Conservation (phyloP, 2,888 invertebrate genomes). For the Bombylius major region DNA sequence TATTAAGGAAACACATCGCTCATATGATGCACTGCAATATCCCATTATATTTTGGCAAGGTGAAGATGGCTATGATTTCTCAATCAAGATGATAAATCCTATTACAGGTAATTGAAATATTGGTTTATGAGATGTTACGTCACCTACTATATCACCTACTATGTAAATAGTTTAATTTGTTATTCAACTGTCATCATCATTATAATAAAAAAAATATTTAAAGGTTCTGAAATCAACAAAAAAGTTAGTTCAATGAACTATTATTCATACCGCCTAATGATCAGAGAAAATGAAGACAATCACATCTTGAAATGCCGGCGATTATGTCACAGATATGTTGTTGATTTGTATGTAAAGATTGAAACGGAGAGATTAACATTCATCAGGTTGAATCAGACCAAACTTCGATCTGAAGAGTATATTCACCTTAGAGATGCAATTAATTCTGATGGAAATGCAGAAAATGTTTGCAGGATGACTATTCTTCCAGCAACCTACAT, state of each 20-base stretch:
- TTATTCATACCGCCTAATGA: constrained; percentile 20
- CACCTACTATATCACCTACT: neutral
- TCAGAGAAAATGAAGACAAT: constrained; percentile 15
- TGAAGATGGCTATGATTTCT: constrained; percentile 16
- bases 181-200: fast-evolving
- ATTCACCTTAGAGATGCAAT: too few relatives aligned
- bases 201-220: too few relatives aligned
- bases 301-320: constrained; percentile 13
- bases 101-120: neutral
- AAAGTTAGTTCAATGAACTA: constrained; percentile 14
- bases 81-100: constrained; percentile 6
- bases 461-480: too few relatives aligned
- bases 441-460: neutral
- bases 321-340: constrained; percentile 24
- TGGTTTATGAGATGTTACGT: neutral
- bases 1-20: constrained; percentile 20
- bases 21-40: constrained; percentile 22
- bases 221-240: neutral
- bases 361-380: too few relatives aligned
- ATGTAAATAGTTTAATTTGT: too few relatives aligned
- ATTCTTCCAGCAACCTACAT: constrained; percentile 13
- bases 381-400: neutral
- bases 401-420: constrained; percentile 1
- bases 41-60: constrained; percentile 19
- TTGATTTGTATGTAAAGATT: constrained; percentile 10